Evolutionary conservation across 2,113 vertebrate species (phyloP).

Genomic region (Poicephalus gulielmi): DNA sequence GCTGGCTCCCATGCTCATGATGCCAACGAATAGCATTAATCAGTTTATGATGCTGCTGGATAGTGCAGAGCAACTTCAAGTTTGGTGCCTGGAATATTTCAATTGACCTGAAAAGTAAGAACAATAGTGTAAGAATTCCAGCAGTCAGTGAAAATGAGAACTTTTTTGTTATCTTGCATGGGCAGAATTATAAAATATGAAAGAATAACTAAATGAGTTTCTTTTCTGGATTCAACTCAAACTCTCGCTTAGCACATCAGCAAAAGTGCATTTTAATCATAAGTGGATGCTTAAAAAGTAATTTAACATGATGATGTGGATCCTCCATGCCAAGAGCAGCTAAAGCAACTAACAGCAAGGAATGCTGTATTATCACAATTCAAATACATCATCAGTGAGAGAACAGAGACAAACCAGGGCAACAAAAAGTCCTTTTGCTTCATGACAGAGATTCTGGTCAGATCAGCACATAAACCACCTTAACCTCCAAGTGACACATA

Average conservation of each 20-base stretch:
- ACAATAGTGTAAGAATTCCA: neutral
- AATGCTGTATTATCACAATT: neutral
- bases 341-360: neutral
- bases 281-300: neutral
- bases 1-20: conserved; percentile 76
- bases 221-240: neutral
- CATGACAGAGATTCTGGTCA: neutral
- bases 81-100: conserved; percentile 85
- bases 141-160: neutral
- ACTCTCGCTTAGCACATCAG: neutral
- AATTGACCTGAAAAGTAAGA: conserved; percentile 81
- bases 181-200: neutral
- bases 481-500: conserved; percentile 67
- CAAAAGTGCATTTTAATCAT: neutral
- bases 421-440: neutral
- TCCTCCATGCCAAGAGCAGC: neutral
- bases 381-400: neutral
- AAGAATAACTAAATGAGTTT: neutral
- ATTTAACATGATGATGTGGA: neutral
- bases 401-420: neutral
- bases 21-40: conserved; percentile 93
- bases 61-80: conserved; percentile 85
- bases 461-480: neutral
- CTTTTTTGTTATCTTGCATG: neutral
- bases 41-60: conserved; percentile 97